Percentiles rank a stretch among this genome's conserved stretches.
phyloP scores from a whole-genome alignment of 2,797 vertebrate species.

The Melanogrammus aeglefinus region DNA sequence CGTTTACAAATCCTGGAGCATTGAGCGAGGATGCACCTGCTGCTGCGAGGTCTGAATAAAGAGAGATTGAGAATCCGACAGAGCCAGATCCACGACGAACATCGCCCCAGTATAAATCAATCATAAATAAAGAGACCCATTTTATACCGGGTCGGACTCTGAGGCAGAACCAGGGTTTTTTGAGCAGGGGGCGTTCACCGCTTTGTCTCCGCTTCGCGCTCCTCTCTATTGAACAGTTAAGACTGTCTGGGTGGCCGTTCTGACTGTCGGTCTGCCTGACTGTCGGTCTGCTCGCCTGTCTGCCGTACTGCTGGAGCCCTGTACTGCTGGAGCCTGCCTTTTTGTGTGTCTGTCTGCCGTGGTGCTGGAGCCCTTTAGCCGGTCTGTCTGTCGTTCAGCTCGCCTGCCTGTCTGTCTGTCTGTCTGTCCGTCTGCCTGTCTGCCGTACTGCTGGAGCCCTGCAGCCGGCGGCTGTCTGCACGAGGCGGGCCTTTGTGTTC shows the following conservation, averaged over 20 bases:
- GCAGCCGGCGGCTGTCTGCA: conserved; percentile 56
- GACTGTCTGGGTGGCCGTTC: conserved; percentile 66
- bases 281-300: conserved; percentile 32
- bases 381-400: conserved; percentile 43
- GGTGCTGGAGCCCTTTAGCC: conserved; percentile 38
- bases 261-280: conserved; percentile 50
- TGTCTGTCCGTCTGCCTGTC: conserved; percentile 46
- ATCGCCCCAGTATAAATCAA: neutral
- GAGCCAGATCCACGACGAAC: neutral
- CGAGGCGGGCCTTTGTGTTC: conserved; percentile 65
- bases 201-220: conserved; percentile 59
- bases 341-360: conserved; percentile 41
- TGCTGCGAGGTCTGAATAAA: neutral
- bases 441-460: conserved; percentile 46
- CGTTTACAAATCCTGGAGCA: neutral
- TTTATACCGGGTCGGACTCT: neutral
- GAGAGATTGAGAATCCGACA: neutral
- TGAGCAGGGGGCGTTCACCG: conserved; percentile 43
- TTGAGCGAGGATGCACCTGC: neutral
- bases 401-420: conserved; percentile 30
- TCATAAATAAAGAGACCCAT: neutral
- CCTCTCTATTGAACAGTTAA: conserved; percentile 53
- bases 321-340: conserved; percentile 48
- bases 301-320: too few relatives aligned
- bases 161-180: conserved; percentile 25